phyloP scores from a whole-genome alignment of 2,113 vertebrate genomes.

The Laticauda colubrina region DNA sequence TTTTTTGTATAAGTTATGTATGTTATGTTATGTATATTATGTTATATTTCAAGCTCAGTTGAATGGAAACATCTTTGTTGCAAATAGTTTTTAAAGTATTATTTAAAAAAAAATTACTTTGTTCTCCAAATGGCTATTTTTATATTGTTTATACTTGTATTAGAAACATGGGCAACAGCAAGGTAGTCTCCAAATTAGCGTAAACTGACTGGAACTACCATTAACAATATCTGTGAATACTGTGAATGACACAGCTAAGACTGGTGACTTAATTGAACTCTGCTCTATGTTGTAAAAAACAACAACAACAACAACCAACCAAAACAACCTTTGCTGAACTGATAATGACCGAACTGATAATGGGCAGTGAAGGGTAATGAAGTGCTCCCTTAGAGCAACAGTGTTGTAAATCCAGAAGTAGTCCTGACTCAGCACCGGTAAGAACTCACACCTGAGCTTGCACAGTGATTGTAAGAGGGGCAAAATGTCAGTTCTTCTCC shows the following conservation, averaged over 20 bases:
- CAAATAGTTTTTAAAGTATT: neutral
- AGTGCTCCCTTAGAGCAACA: neutral
- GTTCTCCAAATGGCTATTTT: neutral
- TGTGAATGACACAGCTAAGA: neutral
- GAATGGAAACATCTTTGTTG: neutral
- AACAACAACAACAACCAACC: neutral
- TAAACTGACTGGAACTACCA: neutral
- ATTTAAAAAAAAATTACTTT: neutral
- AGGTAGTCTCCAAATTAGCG: neutral
- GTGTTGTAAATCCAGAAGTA: neutral
- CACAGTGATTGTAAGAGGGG: neutral
- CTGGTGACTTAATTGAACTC: neutral
- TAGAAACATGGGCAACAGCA: neutral
- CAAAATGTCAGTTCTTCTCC: neutral
- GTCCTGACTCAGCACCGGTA: neutral
- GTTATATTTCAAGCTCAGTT: neutral
- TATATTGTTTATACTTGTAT: neutral
- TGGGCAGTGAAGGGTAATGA: neutral
- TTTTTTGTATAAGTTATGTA: too few species aligned
- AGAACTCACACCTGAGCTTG: neutral
- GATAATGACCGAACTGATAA: neutral
- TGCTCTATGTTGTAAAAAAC: neutral
- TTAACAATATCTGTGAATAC: neutral
- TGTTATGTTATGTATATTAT: too few species aligned
- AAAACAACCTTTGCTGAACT: neutral